A percentile compares a stretch with the other conserved stretches of the same genome.
These are phyloP conservation scores for Graphium colonna DNA, from an alignment of 2,888 invertebrate species.

Conservation along the genomic window DNA sequence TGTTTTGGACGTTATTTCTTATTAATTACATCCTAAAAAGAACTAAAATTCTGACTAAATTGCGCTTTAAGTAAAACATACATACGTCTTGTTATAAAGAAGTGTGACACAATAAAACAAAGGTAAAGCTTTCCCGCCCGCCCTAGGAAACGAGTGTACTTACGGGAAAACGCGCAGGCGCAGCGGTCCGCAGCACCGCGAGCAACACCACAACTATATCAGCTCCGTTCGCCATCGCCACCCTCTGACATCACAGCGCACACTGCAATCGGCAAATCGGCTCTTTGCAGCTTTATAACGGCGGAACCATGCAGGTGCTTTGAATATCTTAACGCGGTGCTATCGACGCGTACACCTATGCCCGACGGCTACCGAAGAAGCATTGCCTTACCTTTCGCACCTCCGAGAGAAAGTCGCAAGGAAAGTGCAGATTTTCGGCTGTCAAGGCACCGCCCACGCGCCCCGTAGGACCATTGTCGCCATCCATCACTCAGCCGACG, in stretches of 20 bases:
- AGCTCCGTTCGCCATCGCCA: conserved; percentile 53
- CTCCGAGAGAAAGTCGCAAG: conserved; percentile 78
- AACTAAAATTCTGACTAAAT: too few relatives aligned
- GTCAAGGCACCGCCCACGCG: conserved; percentile 73
- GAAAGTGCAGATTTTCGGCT: conserved; percentile 78
- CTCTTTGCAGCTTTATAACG: conserved; percentile 58
- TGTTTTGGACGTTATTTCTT: too few relatives aligned
- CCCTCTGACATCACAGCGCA: conserved; percentile 58
- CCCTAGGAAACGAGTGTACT: conserved; percentile 56
- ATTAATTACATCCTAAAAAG: too few relatives aligned
- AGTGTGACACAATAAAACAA: too few relatives aligned
- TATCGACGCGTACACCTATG: conserved; percentile 71
- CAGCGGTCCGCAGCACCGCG: conserved; percentile 61
- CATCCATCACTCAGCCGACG: conserved; percentile 60
- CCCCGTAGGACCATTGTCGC: conserved; percentile 71
- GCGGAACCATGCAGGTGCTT: conserved; percentile 72
- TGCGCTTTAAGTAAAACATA: too few relatives aligned
- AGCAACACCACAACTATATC: conserved; percentile 56
- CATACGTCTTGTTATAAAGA: too few relatives aligned
- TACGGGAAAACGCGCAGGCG: conserved; percentile 76
- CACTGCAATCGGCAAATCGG: conserved; percentile 40
- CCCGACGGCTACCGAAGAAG: conserved; percentile 75
- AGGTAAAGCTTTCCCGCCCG: conserved; percentile 53
- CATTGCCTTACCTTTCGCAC: conserved; percentile 76
- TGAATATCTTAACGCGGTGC: conserved; percentile 60